Base-by-base conservation (phyloP, 1,140 invertebrate species). In the Drosophila tropicalis region DNA sequence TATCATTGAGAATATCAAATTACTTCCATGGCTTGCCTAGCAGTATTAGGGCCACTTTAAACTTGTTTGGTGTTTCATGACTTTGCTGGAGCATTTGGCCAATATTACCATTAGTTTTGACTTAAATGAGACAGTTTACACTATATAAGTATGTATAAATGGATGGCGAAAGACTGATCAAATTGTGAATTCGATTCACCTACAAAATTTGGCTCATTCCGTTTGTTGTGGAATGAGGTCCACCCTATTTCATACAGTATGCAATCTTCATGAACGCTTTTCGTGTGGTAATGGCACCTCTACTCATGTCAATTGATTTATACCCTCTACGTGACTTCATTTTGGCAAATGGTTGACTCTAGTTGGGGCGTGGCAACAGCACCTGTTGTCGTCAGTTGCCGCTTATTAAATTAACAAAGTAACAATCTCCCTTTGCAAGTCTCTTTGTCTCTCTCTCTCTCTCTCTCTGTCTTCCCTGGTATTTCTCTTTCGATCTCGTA, bases 331-430 rank as follows among this genome's bases (percentile, higher is more conserved):
- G 83, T 86, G 83, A 87, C 83, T 87, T 89, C 79, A 87, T 86
- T 86, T 77, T 67, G 70, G 62, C 19, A 57, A 64, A 60, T 39
- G 13, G 36, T 69, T 39, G 51, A 29, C 36, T 39, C n/a, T 22
- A 36, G 47, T 13, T 12, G 44, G 17, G 44, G 51, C 54, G 40
- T 66, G 17, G 54, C 62, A 29, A 25, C 62, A 63, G 83, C 83
- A 86, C 83, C 83, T 87, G 83, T 86, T 82, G 80, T 82, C 73
- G 77, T 79, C 83, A 47, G 56, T 54, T 19, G 36, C 36, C 67
- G 74, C 65, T 86, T 86, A 86, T 86, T 86, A 86, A 86, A 86
- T 86, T 86, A 86, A 86, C 79, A 86, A 80, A 83, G 65, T 83
- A 86, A 87, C 79, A 73, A 83, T 78, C 68, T 82, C 55, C 32